Conservation (phyloP, 2,113 vertebrate species). For the Lepus americanus region DNA sequence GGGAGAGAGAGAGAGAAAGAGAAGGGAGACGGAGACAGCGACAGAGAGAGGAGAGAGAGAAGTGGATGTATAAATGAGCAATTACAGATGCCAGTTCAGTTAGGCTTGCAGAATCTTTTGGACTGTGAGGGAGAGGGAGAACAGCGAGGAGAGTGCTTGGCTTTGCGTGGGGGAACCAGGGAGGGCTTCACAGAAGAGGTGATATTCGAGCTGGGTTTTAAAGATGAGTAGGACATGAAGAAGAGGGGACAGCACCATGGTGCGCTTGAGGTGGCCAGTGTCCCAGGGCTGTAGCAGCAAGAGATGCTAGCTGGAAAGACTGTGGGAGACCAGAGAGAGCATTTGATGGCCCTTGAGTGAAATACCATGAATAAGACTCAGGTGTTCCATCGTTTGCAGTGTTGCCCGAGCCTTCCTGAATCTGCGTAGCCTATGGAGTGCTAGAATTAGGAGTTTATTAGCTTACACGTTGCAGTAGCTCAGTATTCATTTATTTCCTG, state of each 20-base stretch:
- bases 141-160: not conserved
- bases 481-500: constrained; percentile 47
- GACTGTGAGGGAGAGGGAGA: not conserved
- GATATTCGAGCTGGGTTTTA: constrained; percentile 16
- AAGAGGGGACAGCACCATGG: not conserved
- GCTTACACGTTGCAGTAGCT: not conserved
- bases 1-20: not conserved
- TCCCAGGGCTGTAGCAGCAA: constrained; percentile 7
- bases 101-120: constrained; percentile 1
- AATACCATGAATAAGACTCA: not conserved
- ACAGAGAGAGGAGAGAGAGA: not conserved
- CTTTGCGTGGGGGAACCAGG: not conserved
- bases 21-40: not conserved
- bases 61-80: not conserved
- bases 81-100: not conserved
- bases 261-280: not conserved
- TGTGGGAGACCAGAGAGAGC: not conserved
- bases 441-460: constrained; percentile 44
- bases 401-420: constrained; percentile 5
- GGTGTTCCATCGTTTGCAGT: not conserved
- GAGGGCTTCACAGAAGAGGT: not conserved
- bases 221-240: not conserved
- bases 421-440: not conserved
- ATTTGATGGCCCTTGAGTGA: constrained; percentile 34
- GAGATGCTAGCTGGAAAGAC: not conserved